phyloP scores from a whole-genome alignment of 2,797 vertebrate species.

The Rhabdophis nuchalis region DNA sequence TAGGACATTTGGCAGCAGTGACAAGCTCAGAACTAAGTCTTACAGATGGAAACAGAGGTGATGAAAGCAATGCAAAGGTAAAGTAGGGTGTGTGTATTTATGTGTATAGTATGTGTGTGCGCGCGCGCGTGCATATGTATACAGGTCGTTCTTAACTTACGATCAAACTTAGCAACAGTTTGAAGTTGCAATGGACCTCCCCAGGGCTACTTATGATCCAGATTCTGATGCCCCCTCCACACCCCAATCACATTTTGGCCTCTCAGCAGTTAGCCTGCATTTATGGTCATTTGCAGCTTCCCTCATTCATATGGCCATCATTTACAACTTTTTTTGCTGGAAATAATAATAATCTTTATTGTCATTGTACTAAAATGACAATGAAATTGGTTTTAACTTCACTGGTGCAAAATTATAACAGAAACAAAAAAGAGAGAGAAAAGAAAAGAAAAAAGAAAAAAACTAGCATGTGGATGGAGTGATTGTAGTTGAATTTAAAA shows the following conservation, averaged over 20 bases:
- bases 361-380: too few relatives aligned
- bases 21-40: conserved; percentile 71
- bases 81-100: neutral
- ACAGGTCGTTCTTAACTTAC: neutral
- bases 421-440: too few relatives aligned
- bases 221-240: neutral
- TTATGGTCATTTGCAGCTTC: neutral
- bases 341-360: too few relatives aligned
- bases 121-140: too few relatives aligned
- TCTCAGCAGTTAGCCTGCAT: neutral
- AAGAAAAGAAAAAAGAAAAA: too few relatives aligned
- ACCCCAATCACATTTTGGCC: neutral
- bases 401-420: too few relatives aligned
- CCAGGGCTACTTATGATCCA: neutral
- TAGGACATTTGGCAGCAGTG: conserved; percentile 77
- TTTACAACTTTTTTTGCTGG: neutral
- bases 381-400: too few relatives aligned
- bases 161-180: neutral
- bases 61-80: conserved; percentile 59
- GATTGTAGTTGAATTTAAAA: too few relatives aligned
- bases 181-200: neutral
- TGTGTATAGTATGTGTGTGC: neutral
- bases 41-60: conserved; percentile 56
- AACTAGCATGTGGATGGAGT: too few relatives aligned
- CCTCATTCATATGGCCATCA: neutral